These are phyloP conservation scores for Chrysomallon squamiferum DNA, from an alignment of 1,140 invertebrate species.

Conservation along the genomic window DNA sequence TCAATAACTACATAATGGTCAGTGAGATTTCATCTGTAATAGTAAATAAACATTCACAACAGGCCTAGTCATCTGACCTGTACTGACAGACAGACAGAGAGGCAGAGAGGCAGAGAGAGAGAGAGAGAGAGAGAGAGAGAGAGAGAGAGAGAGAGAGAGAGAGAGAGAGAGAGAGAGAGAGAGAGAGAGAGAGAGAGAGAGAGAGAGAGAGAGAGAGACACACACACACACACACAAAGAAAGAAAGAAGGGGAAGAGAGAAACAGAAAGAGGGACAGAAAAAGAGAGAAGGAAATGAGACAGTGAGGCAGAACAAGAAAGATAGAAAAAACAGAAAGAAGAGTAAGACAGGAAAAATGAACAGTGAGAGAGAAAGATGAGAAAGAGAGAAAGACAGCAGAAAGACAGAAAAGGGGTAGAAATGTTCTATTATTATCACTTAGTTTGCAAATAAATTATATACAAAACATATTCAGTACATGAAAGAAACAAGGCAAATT, in stretches of 20 bases:
- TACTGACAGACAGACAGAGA: conserved; percentile 2
- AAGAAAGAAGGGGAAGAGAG: background rate
- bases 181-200: background rate
- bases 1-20: too few species aligned
- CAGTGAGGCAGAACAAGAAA: background rate
- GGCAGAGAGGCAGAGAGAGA: conserved; percentile 5
- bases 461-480: too few species aligned
- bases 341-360: background rate
- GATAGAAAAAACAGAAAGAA: background rate
- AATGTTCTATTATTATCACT: too few species aligned
- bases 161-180: conserved; percentile 6
- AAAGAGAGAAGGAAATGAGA: background rate
- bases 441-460: too few species aligned
- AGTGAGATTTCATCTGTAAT: too few species aligned
- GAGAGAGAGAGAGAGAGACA: conserved; percentile 3
- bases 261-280: background rate
- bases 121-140: background rate
- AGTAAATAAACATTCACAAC: too few species aligned
- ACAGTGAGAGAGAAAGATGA: background rate
- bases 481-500: too few species aligned
- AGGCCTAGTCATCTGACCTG: too few species aligned
- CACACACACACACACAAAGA: background rate
- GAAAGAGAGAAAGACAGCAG: background rate
- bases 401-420: background rate
- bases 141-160: conserved; percentile 10